phyloP scores from a whole-genome alignment of 2,113 vertebrate genomes.

The Hepsetus odoe region DNA sequence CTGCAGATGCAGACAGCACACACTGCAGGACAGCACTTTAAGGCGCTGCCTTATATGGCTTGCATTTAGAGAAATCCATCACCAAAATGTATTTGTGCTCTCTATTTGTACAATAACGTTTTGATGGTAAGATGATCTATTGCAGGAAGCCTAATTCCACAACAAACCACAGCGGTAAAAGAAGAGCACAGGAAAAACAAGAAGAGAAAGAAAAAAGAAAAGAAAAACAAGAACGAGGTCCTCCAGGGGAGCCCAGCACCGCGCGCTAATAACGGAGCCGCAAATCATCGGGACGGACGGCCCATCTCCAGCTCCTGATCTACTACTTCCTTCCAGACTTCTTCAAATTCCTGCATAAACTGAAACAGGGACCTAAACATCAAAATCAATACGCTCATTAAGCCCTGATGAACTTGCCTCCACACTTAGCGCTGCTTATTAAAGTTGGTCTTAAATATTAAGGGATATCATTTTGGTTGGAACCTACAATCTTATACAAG shows the following conservation, averaged over 20 bases:
- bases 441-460: neutral
- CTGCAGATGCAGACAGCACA: neutral
- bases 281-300: conserved; percentile 48
- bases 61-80: conserved; percentile 45
- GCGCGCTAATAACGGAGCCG: conserved; percentile 45
- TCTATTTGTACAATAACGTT: conserved; percentile 48
- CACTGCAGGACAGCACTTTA: conserved; percentile 5
- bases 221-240: conserved; percentile 45
- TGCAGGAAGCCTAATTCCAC: conserved; percentile 39
- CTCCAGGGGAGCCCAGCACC: conserved; percentile 41
- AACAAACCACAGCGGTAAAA: conserved; percentile 34
- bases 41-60: conserved; percentile 14
- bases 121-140: conserved; percentile 48
- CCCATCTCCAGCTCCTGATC: conserved; percentile 45
- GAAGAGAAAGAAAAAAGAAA: neutral
- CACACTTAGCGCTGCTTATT: neutral
- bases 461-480: no score
- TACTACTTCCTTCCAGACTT: conserved; percentile 50
- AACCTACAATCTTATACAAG: no score
- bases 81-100: conserved; percentile 47
- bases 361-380: conserved; percentile 32
- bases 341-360: conserved; percentile 40
- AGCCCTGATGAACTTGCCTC: conserved; percentile 19
- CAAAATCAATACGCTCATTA: conserved; percentile 27
- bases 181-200: conserved; percentile 48